phyloP scores from a whole-genome alignment of 1,140 invertebrate species.

The Mactra quadrangularis region DNA sequence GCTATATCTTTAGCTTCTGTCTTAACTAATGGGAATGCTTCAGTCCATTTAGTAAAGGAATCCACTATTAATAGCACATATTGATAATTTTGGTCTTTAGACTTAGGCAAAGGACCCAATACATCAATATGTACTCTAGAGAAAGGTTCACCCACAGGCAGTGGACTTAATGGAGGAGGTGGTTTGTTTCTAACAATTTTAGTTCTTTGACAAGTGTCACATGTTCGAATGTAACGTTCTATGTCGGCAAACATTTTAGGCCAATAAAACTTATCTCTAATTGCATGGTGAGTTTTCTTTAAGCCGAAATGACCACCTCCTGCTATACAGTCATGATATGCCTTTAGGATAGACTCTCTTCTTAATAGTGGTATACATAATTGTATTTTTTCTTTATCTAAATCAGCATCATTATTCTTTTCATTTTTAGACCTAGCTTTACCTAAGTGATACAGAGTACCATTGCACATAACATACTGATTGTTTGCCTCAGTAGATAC shows the following conservation, averaged over 20 bases:
- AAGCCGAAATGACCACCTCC: slow-evolving; percentile 65
- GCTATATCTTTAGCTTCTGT: slow-evolving; percentile 53
- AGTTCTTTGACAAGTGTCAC: slow-evolving; percentile 64
- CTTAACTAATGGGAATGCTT: slow-evolving; percentile 50
- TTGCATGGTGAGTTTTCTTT: slow-evolving; percentile 50
- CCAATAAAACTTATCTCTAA: slow-evolving; percentile 67
- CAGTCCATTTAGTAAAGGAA: slow-evolving; percentile 59
- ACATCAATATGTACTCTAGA: slow-evolving; percentile 67
- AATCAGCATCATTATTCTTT: background rate
- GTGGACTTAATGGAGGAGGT: slow-evolving; percentile 53
- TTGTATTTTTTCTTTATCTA: slow-evolving; percentile 40
- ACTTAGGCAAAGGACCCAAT: slow-evolving; percentile 61
- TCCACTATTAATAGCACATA: slow-evolving; percentile 66
- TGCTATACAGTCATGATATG: slow-evolving; percentile 67
- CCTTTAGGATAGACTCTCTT: slow-evolving; percentile 48
- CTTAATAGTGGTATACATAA: slow-evolving; percentile 43
- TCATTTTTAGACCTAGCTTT: slow-evolving; percentile 50
- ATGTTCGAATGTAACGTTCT: slow-evolving; percentile 62
- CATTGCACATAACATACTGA: slow-evolving; percentile 62
- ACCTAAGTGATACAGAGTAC: slow-evolving; percentile 63
- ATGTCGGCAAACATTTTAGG: slow-evolving; percentile 67
- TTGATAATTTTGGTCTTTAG: slow-evolving; percentile 55
- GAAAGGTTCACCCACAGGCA: slow-evolving; percentile 62
- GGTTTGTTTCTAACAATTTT: slow-evolving; percentile 51
- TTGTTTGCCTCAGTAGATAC: slow-evolving; percentile 25